A percentile compares a stretch with the other conserved stretches of the same genome.
These are phyloP conservation scores for Carlito syrichta DNA, from an alignment of 2,113 vertebrate species.

Conservation along the genomic window DNA sequence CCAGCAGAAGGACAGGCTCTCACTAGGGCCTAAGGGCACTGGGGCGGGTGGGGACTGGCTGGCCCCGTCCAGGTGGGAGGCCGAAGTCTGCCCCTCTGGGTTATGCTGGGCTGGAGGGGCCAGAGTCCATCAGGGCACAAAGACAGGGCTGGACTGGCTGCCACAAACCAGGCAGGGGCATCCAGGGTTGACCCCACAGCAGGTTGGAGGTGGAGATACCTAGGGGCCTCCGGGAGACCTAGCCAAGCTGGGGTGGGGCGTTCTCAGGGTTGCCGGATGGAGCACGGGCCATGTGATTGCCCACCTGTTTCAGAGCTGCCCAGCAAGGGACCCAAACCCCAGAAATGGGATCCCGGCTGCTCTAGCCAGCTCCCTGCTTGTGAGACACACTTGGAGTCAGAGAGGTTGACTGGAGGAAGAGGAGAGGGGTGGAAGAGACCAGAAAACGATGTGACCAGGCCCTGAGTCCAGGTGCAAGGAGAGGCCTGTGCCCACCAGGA, in stretches of 20 bases:
- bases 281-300: not conserved
- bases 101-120: not conserved
- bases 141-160: not conserved
- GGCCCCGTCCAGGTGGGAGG: not conserved
- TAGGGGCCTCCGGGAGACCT: fast-evolving
- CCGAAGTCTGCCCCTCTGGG: not conserved
- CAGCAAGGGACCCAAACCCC: not conserved
- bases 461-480: not conserved
- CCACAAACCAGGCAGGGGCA: not conserved
- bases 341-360: not conserved
- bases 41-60: not conserved
- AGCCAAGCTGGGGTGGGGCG: not conserved
- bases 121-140: not conserved
- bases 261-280: not conserved
- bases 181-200: not conserved
- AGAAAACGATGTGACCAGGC: not conserved
- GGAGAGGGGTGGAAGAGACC: not conserved
- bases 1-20: not conserved
- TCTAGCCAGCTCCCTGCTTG: not conserved
- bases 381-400: not conserved
- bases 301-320: not conserved
- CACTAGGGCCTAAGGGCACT: not conserved
- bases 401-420: not conserved
- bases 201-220: not conserved
- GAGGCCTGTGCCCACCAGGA: not conserved